These are phyloP conservation scores for Pipa parva DNA, from an alignment of 2,113 vertebrate genomes.

Conservation along the genomic window DNA sequence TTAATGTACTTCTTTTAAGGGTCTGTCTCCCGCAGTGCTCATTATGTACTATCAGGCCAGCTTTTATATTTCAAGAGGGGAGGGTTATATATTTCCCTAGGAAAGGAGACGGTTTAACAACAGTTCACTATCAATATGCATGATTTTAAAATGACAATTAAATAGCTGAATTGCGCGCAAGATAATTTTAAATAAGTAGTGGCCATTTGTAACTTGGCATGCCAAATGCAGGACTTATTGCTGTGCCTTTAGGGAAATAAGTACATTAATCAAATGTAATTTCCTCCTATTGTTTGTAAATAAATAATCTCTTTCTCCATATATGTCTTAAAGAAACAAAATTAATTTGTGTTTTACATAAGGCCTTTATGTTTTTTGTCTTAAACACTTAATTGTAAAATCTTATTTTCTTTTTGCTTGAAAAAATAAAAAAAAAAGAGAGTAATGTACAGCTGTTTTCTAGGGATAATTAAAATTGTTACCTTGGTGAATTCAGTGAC, in stretches of 20 bases:
- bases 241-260: constrained; percentile 40
- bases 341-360: constrained; percentile 8
- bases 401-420: constrained; percentile 21
- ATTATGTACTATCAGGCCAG: constrained; percentile 53
- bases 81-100: constrained; percentile 60
- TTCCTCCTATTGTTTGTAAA: constrained; percentile 42
- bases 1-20: constrained; percentile 45
- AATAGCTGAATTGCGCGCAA: constrained; percentile 46
- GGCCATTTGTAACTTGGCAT: constrained; percentile 44
- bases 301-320: constrained; percentile 7
- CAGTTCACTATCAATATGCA: constrained; percentile 47
- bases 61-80: constrained; percentile 52
- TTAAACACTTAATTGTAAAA: constrained; percentile 31
- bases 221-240: constrained; percentile 42
- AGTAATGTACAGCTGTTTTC: constrained; percentile 15
- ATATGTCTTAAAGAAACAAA: constrained; percentile 31
- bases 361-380: constrained; percentile 16
- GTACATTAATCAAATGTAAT: constrained; percentile 43
- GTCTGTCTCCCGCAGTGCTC: constrained; percentile 49
- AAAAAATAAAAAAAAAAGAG: too few relatives aligned
- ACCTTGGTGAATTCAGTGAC: constrained; percentile 19
- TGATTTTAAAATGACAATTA: constrained; percentile 50
- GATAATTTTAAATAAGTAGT: constrained; percentile 46
- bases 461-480: constrained; percentile 26
- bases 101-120: constrained; percentile 47